Conservation (phyloP, 1,140 invertebrate species). For the Chlorops oryzae region DNA sequence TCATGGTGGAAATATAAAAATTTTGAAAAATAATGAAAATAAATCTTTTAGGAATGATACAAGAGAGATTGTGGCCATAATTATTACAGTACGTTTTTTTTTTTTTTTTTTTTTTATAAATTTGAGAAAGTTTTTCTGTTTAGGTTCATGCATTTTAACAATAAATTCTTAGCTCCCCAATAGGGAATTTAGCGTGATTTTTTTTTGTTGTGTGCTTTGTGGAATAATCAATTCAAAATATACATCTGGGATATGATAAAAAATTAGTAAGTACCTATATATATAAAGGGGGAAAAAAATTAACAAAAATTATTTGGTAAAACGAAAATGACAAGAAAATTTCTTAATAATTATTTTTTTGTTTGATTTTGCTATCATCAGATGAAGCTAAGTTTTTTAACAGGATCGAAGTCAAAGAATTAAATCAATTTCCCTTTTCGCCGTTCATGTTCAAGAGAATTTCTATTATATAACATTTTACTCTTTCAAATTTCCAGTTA, state of each 20-base stretch:
- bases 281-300: too few relatives aligned
- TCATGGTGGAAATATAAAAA: too few relatives aligned
- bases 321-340: background rate
- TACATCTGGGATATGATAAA: too few relatives aligned
- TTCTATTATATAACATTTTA: background rate
- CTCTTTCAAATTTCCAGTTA: background rate
- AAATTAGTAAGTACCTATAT: too few relatives aligned
- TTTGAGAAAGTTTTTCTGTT: background rate
- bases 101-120: slow-evolving; percentile 3
- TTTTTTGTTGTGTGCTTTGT: too few relatives aligned
- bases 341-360: background rate
- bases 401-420: too few relatives aligned
- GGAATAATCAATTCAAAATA: too few relatives aligned
- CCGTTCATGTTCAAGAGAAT: background rate
- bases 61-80: background rate
- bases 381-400: too few relatives aligned
- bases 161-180: background rate
- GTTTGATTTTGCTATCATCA: background rate
- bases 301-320: background rate
- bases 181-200: background rate
- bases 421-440: too few relatives aligned
- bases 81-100: background rate
- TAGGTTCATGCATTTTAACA: too few relatives aligned
- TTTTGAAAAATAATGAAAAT: too few relatives aligned
- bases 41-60: too few relatives aligned